Base-by-base conservation (phyloP, 2,113 vertebrate genomes). In the Thymallus thymallus region DNA sequence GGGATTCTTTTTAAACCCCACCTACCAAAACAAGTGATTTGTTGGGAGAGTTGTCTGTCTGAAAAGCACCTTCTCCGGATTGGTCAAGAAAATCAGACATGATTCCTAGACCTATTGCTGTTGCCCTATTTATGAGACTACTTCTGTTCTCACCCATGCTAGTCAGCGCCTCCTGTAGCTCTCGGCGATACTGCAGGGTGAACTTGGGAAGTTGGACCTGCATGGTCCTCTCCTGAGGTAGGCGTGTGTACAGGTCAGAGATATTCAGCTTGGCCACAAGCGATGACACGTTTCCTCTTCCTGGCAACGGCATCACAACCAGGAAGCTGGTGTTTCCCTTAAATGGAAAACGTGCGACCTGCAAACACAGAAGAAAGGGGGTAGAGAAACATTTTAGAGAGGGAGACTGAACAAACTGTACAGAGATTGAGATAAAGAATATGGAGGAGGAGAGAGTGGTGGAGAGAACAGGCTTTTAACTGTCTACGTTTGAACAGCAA, bases 281-380 rank as follows among this genome's bases (percentile, higher is more conserved):
- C 0, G 84, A 88, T 3, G 94, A 91, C 70, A 92, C 62, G 0
- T 95, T 95, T 82, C 77, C 85, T 2, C 79, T 80, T 7, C 83
- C 85, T 12, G 85, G 82, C 64, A 85, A 76, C 0, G 96, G 97
- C 73, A 95, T 84, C 0, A 98, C 83, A 46, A 93, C 91, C 79
- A 98, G 86, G 61, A 98, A 92, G 76, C 95, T 98, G 90, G 92
- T 90, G 58, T 97, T 96, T 30, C 86, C 93, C 71, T 95, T 94
- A 74, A 98, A 97, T 35, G 96, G 91, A 74, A 98, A 94, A 77
- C 91, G 92, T 88, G 95, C 96, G 74, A 98, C 94, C 96, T 98
- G 74, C 4, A 32, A 0, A n/a, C 18, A 24, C 16, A 9, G 63
- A 22, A 24, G 22, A 20, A 32, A 22, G 22, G 12, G 45, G 22